Conservation (phyloP, 1,140 invertebrate species). For the Scaptodrosophila lebanonensis region DNA sequence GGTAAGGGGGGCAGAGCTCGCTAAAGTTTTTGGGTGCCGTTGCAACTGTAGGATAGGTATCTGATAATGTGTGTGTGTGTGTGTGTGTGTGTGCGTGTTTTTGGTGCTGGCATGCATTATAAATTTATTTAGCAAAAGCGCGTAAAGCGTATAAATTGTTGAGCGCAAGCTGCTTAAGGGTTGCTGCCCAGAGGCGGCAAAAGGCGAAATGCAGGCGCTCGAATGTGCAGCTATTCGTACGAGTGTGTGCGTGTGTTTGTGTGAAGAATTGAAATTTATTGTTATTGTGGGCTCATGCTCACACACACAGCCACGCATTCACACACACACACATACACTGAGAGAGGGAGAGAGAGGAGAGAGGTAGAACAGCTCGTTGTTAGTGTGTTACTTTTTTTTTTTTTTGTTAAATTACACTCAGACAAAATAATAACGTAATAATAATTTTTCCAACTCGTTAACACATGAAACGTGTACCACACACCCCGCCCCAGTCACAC, state of each 20-base stretch:
- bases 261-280: slow-evolving; percentile 72
- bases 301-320: slow-evolving; percentile 5
- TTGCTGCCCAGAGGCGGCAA: slow-evolving; percentile 16
- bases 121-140: slow-evolving; percentile 71
- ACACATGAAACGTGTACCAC: slow-evolving; percentile 49
- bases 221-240: neutral
- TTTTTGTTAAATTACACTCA: slow-evolving; percentile 50
- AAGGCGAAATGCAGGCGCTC: slow-evolving; percentile 28
- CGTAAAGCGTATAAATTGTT: slow-evolving; percentile 64
- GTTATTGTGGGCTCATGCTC: slow-evolving; percentile 57
- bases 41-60: slow-evolving; percentile 32
- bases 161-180: slow-evolving; percentile 58
- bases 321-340: slow-evolving; percentile 1
- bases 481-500: neutral
- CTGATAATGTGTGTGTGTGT: slow-evolving; percentile 23
- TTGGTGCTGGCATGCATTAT: slow-evolving; percentile 40
- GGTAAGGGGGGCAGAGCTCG: slow-evolving; percentile 41
- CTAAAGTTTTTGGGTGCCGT: slow-evolving; percentile 23
- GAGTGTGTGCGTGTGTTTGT: slow-evolving; percentile 23
- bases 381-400: slow-evolving; percentile 6
- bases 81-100: slow-evolving; percentile 12
- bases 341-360: too few relatives aligned
- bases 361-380: slow-evolving; percentile 35
- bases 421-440: slow-evolving; percentile 74
- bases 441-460: slow-evolving; percentile 75